Evolutionary conservation across 2,888 invertebrate species (phyloP).

Genomic region (Eucera pruinosa): DNA sequence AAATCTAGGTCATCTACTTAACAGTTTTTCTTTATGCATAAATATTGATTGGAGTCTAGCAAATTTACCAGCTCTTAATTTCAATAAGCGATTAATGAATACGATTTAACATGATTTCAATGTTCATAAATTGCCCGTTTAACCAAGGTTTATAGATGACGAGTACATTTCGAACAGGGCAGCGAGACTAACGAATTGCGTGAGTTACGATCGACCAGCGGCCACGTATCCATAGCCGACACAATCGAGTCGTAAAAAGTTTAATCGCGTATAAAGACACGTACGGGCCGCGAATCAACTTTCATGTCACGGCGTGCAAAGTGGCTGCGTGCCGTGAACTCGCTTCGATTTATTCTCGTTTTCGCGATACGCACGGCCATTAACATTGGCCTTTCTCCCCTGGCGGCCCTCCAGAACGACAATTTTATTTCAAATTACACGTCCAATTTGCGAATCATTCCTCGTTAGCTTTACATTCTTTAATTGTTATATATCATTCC

Average conservation of each 20-base stretch:
- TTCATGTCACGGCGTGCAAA: slow-evolving; percentile 50
- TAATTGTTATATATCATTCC: background rate
- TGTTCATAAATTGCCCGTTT: background rate
- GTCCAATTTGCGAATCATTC: background rate
- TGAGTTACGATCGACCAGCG: slow-evolving; percentile 41
- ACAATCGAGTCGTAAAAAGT: slow-evolving; percentile 46
- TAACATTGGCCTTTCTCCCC: slow-evolving; percentile 35
- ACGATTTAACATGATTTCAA: background rate
- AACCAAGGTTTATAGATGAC: background rate
- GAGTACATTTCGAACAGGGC: slow-evolving; percentile 9
- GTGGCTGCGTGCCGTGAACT: slow-evolving; percentile 38
- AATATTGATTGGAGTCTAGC: background rate
- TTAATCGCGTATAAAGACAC: slow-evolving; percentile 53
- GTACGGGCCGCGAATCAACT: slow-evolving; percentile 44
- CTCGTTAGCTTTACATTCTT: background rate
- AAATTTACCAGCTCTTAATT: background rate
- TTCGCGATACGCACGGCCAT: slow-evolving; percentile 40
- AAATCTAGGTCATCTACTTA: no score
- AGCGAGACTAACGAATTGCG: slow-evolving; percentile 27
- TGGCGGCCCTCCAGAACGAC: background rate
- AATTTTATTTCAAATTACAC: slow-evolving; percentile 6
- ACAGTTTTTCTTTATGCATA: background rate
- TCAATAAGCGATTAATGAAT: background rate
- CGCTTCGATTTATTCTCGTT: slow-evolving; percentile 39
- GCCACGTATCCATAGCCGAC: slow-evolving; percentile 16